Evolutionary conservation across 2,888 invertebrate genomes (phyloP), one percentile per base, ranked within the genome.

Genomic region (Abrostola triplasia): DNA sequence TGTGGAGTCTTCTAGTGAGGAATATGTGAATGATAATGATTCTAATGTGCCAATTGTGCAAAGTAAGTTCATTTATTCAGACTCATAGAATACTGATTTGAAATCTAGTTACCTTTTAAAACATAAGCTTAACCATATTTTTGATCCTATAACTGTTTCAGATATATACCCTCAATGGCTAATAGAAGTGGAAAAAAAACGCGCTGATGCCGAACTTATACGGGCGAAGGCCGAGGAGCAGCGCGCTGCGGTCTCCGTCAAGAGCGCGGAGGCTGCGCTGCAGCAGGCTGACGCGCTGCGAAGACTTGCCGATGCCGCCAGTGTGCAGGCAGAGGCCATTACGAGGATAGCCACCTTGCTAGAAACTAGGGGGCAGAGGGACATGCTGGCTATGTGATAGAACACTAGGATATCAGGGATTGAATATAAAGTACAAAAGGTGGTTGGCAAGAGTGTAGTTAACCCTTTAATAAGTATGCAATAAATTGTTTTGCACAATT

Each of bases 91-190:
- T n/a, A n/a, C n/a, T n/a, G n/a, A n/a, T n/a, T n/a, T n/a, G n/a
- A n/a, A n/a, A n/a, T n/a, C n/a, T n/a, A n/a, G n/a, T n/a, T n/a
- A n/a, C n/a, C n/a, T n/a, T n/a, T n/a, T n/a, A n/a, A n/a, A n/a
- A n/a, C n/a, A n/a, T n/a, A n/a, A n/a, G 24, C 9, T 10, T 49
- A 49, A 8, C 35, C 8, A 7, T 6, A 11, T 49, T 5, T 44
- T n/a, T 11, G 11, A 36, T n/a, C 24, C 4, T 24, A 1, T 24
- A 40, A 42, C 12, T 62, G n/a, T 67, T 59, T 40, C 65, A 91
- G 92, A 83, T 65, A 66, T 92, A 4, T 91, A 90, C 59, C 92
- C 91, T 11, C 86, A 90, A 81, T 92, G 91, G 92, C 64, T 92
- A 9, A 86, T 91, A 82, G 87, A 90, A 60, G 85, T 92, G 2